Percentiles rank a stretch among this genome's conserved stretches.
Evolutionary conservation across 2,888 invertebrate species (phyloP).

Genomic region (Choreutis nemorana): DNA sequence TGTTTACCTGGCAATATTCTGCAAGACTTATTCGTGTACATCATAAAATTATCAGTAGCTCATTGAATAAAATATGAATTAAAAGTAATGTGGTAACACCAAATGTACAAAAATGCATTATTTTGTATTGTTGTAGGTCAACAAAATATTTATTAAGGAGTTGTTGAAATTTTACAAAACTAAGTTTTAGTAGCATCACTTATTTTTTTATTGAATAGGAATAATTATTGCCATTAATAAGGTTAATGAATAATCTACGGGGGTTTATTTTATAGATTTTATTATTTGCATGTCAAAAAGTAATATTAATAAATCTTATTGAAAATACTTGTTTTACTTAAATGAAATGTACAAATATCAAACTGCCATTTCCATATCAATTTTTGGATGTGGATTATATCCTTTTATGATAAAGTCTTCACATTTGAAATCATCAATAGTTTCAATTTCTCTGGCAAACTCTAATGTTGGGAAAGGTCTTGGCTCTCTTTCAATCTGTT

Average conservation of each 20-base stretch:
- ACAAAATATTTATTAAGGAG: background rate
- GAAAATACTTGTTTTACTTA: too few relatives aligned
- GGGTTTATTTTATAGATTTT: constrained; percentile 32
- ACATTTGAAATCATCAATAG: constrained; percentile 86
- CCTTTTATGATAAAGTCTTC: constrained; percentile 86
- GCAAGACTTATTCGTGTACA: background rate
- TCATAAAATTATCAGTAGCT: background rate
- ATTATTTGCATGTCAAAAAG: constrained; percentile 18
- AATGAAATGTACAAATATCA: constrained; percentile 29
- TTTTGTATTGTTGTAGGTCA: background rate
- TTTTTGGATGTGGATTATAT: constrained; percentile 89
- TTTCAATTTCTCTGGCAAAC: constrained; percentile 75
- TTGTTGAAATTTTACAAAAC: constrained; percentile 1
- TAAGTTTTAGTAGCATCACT: background rate
- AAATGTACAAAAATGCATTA: constrained; percentile 3
- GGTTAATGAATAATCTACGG: constrained; percentile 24
- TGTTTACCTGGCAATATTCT: background rate
- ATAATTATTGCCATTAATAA: constrained; percentile 38
- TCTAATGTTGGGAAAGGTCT: constrained; percentile 82
- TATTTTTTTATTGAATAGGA: constrained; percentile 19
- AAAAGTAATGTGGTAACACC: background rate
- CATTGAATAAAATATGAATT: background rate
- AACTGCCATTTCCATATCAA: constrained; percentile 93
- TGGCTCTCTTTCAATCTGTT: constrained; percentile 82
- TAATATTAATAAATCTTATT: constrained; percentile 21